Evolutionary conservation across 1,140 invertebrate genomes (phyloP), one percentile per base, ranked within the genome.

Genomic region (Archegozetes longisetosus): DNA sequence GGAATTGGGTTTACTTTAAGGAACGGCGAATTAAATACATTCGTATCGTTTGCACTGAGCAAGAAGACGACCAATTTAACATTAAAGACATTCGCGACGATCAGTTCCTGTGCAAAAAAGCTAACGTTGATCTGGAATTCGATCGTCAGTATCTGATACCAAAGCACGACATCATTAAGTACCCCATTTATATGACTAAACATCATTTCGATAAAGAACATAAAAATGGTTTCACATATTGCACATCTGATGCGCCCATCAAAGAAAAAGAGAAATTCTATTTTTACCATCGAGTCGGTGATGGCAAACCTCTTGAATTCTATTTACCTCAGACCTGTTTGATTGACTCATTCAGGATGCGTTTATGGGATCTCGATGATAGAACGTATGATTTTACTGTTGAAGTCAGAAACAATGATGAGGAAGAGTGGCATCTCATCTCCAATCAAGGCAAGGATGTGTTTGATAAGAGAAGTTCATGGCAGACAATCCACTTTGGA

Each of bases 281-380:
- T 40, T 40, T 9, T 40, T 40, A 40, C 32, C 32, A 40, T 17
- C 6, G 17, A 9, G 17, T 40, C 6, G 32, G 32, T 40, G 32
- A 40, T 17, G 32, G 32, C 32, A 40, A 40, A 9, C 17, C 17
- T 17, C 53, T 28, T 20, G 53, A 55, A n/a, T 28, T 55, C 28
- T 20, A 2, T 55, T 28, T 55, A 13, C 26, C 52, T 51, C 52
- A 29, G 53, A 60, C 58, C 28, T 60, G 32, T 46, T 51, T 60
- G 50, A 53, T 60, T 40, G 58, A 60, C 27, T 13, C 22, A 52
- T 60, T 60, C 58, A 50, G 53, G 53, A 17, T 47, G 23, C 29
- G 58, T 49, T 40, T 60, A 49, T 60, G 49, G 58, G 29, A 50
- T 50, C 53, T 52, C 28, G 56, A 61, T 40, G 17, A 17, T 40